phyloP scores from a whole-genome alignment of 2,113 vertebrate genomes.

The Larimichthys crocea region DNA sequence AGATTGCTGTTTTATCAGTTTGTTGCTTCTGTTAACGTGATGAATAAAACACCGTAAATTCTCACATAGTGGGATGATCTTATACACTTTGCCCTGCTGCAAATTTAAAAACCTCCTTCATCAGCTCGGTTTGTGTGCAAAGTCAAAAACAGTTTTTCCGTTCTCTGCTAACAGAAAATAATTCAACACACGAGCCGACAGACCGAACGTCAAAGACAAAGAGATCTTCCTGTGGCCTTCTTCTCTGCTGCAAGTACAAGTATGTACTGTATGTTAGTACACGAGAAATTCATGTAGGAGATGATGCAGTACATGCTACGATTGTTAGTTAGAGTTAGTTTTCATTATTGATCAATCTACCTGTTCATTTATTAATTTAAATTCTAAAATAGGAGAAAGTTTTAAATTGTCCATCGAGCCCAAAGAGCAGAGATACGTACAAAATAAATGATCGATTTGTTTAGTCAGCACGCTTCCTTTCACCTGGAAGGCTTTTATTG shows the following conservation, averaged over 20 bases:
- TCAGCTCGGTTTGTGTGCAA: background rate
- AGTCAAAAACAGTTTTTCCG: too few species aligned
- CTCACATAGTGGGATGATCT: constrained; percentile 10
- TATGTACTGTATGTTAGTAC: too few species aligned
- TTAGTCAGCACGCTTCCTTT: background rate
- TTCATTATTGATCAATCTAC: too few species aligned
- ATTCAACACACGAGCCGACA: background rate
- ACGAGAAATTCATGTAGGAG: background rate
- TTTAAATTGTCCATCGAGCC: too few species aligned
- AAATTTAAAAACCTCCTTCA: background rate
- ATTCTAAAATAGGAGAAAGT: too few species aligned
- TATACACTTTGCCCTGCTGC: background rate
- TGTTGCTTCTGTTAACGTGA: constrained; percentile 11
- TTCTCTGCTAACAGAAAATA: background rate
- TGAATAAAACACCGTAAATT: constrained; percentile 30
- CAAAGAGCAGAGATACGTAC: too few species aligned
- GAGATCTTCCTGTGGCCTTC: background rate
- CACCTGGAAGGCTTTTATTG: background rate
- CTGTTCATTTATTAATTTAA: too few species aligned
- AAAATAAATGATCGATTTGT: too few species aligned
- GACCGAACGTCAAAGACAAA: background rate
- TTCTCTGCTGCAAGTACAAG: background rate
- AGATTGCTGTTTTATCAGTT: background rate
- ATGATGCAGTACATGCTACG: too few species aligned
- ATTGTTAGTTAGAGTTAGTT: too few species aligned